A percentile compares a stretch with the other conserved stretches of the same genome.
Evolutionary conservation across 2,113 vertebrate species (phyloP).

Genomic region (Poecilia latipinna): DNA sequence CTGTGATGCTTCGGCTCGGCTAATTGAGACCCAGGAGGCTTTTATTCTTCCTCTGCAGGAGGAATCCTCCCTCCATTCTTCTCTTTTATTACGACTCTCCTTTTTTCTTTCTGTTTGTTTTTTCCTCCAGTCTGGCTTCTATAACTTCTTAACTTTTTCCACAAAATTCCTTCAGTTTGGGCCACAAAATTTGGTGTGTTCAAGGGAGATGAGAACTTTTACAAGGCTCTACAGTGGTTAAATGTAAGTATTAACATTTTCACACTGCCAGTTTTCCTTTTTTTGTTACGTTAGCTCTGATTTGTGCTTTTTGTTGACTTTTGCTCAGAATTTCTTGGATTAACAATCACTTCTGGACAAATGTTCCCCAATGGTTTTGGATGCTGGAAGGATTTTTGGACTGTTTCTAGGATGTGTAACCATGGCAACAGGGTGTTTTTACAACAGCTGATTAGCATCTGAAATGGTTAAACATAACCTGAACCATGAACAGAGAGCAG

Average conservation of each 20-base stretch:
- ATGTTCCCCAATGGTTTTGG: too few species aligned
- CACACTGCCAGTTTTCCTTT: background rate
- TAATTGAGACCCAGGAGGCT: constrained; percentile 71
- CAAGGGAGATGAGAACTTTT: constrained; percentile 13
- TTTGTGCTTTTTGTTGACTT: too few species aligned
- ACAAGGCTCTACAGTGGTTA: constrained; percentile 2
- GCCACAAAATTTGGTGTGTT: constrained; percentile 2
- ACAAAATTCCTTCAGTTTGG: constrained; percentile 3
- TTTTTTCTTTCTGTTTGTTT: constrained; percentile 1
- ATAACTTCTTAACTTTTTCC: background rate
- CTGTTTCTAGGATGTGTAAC: too few species aligned
- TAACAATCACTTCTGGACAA: too few species aligned
- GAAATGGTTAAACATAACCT: too few species aligned
- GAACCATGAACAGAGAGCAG: too few species aligned
- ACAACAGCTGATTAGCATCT: too few species aligned
- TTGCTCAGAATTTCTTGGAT: too few species aligned
- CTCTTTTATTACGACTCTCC: constrained; percentile 1
- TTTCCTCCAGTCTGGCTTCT: background rate
- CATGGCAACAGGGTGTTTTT: too few species aligned
- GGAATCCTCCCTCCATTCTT: constrained; percentile 2
- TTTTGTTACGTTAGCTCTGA: background rate
- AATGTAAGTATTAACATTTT: background rate
- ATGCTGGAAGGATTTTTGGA: too few species aligned
- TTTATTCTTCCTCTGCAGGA: constrained; percentile 30
- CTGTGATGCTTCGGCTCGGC: constrained; percentile 31